Conservation (phyloP, 1,140 invertebrate species). For the Neoseiulus cucumeris region DNA sequence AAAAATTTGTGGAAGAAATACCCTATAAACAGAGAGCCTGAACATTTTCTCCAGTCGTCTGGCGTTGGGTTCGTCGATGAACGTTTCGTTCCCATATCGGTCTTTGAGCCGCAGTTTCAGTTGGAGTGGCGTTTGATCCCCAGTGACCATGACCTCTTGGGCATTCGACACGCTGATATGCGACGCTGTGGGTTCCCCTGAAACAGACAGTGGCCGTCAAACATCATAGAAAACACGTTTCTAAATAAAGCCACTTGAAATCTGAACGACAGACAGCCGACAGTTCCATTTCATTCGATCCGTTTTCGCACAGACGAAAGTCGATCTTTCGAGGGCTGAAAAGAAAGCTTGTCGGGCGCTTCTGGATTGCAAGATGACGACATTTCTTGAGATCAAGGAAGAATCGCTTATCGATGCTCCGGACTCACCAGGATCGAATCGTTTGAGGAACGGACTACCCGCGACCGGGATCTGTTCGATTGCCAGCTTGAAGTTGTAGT, state of each 20-base stretch:
- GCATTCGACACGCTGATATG: not conserved
- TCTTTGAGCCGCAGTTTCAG: not conserved
- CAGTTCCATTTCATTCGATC: too few species aligned
- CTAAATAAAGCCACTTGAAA: too few species aligned
- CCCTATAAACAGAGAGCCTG: not conserved
- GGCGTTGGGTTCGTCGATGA: not conserved
- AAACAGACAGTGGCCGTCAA: not conserved
- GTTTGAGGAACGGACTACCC: slow-evolving; percentile 4
- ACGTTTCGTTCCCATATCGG: not conserved
- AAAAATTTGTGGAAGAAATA: not conserved
- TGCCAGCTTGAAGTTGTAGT: not conserved
- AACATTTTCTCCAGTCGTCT: not conserved
- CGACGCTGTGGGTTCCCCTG: not conserved
- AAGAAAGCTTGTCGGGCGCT: too few species aligned
- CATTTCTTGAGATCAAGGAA: too few species aligned
- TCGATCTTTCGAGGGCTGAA: too few species aligned
- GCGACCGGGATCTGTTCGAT: not conserved
- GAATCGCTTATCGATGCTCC: too few species aligned
- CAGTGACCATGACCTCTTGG: not conserved
- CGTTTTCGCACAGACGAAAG: too few species aligned
- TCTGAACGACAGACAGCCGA: too few species aligned
- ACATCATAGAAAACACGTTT: too few species aligned
- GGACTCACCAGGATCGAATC: not conserved
- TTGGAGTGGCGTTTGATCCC: not conserved
- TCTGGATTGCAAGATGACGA: too few species aligned